A percentile compares a stretch with the other conserved stretches of the same genome.
Evolutionary conservation across 2,797 vertebrate genomes (phyloP).

Genomic region (Acanthurus lineatus): DNA sequence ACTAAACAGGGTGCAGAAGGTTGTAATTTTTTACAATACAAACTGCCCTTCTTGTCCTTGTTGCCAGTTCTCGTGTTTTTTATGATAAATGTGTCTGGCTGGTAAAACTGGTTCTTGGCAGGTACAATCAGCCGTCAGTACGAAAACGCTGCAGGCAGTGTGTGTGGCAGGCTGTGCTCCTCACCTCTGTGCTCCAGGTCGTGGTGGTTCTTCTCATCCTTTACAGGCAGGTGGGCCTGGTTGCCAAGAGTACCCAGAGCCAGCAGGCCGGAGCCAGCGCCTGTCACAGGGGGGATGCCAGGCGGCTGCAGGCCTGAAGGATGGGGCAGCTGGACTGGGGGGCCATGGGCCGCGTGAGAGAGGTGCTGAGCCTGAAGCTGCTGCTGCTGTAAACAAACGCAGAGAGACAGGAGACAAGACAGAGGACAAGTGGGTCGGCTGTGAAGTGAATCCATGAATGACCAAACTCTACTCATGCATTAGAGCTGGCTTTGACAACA

Average conservation of each 20-base stretch:
- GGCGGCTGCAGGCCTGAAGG: conserved; percentile 94
- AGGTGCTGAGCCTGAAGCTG: conserved; percentile 96
- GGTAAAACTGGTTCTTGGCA: conserved; percentile 29
- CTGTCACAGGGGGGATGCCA: conserved; percentile 90
- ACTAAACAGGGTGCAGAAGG: not conserved
- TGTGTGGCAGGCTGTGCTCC: conserved; percentile 27
- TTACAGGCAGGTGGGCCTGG: conserved; percentile 94
- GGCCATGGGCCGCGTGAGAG: conserved; percentile 94
- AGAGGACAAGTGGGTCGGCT: conserved; percentile 81
- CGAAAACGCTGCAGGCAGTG: conserved; percentile 6
- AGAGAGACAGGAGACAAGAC: conserved; percentile 62
- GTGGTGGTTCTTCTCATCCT: conserved; percentile 97
- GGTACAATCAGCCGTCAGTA: conserved; percentile 8
- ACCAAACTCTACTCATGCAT: conserved; percentile 68
- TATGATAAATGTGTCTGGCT: conserved; percentile 24
- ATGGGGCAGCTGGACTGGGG: conserved; percentile 92
- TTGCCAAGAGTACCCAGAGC: conserved; percentile 93
- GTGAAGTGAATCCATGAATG: conserved; percentile 61
- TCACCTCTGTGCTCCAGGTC: conserved; percentile 96
- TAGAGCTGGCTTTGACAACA: conserved; percentile 54
- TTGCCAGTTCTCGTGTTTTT: not conserved
- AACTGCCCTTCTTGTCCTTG: not conserved
- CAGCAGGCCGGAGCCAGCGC: conserved; percentile 91
- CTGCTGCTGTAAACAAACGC: conserved; percentile 85
- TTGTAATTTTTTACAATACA: not conserved